These are phyloP conservation scores for Pantherophis alleghaniensis DNA, from an alignment of 2,797 vertebrate genomes.

Conservation along the genomic window DNA sequence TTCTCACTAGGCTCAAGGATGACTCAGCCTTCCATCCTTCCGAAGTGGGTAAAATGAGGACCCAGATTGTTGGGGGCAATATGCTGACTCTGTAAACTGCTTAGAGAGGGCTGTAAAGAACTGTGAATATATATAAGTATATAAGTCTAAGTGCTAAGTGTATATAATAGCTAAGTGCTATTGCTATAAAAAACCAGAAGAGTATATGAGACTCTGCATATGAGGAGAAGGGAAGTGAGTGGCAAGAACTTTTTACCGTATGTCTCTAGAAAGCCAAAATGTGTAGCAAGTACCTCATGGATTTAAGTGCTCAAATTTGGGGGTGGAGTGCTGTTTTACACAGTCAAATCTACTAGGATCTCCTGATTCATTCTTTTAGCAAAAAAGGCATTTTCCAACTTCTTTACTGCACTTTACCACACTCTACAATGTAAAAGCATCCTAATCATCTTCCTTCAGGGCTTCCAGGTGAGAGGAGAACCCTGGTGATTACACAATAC, in stretches of 20 bases:
- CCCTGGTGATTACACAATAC: constrained; percentile 13
- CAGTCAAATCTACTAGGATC: constrained; percentile 47
- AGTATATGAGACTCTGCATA: not conserved
- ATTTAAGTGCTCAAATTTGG: not conserved
- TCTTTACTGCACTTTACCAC: constrained; percentile 33
- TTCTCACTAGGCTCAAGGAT: no score
- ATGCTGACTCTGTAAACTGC: no score
- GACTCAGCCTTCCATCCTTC: no score
- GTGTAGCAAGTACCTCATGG: not conserved
- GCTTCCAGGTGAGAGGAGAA: constrained; percentile 19
- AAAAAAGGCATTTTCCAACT: constrained; percentile 43
- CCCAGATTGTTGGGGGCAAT: no score
- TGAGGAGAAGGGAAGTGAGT: not conserved
- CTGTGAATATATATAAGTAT: no score
- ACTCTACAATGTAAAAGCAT: constrained; percentile 28
- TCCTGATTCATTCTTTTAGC: constrained; percentile 30
- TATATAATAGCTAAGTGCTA: no score
- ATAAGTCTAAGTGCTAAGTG: no score
- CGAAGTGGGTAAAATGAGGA: no score
- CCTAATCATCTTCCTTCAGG: constrained; percentile 40
- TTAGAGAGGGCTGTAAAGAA: no score
- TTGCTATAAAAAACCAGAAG: constrained; percentile 16
- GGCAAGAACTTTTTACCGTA: not conserved
- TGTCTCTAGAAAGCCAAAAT: constrained; percentile 7
- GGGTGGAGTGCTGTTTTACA: constrained; percentile 9